Base-by-base conservation (phyloP, 2,888 invertebrate genomes). In the Andrena trimmerana region DNA sequence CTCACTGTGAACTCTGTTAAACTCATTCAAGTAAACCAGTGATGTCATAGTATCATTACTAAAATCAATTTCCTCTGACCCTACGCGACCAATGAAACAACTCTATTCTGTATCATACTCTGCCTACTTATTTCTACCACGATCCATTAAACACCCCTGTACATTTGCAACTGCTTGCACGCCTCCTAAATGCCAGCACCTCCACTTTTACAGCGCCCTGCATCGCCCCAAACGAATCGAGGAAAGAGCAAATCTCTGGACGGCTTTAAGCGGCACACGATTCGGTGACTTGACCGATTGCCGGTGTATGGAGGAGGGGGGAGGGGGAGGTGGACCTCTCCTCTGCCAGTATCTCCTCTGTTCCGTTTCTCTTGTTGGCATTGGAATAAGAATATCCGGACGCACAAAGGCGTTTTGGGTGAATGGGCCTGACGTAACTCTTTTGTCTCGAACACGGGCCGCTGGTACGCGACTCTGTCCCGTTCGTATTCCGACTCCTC, bases 361-460 rank as follows among this genome's bases (percentile, higher is more conserved):
- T 66, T 79, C 83, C 71, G 54, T 71, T 68, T 62, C 66, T 54
- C 77, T 73, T 66, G 73, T 66, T 78, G 77, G 76, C 78, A 86
- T 87, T 83, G 84, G 81, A 87, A 88, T 88, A 86, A 84, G 82
- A 89, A 86, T 86, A 83, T 84, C 83, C 76, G 60, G 81, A 85
- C 75, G 72, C 48, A 87, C 84, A 90, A 88, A 90, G 82, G 84
- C 83, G 68, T 85, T 86, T 88, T 87, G 77, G 78, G 83, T 86
- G 86, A 90, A 89, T 89, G 80, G 84, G 81, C 66, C 81, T 90
- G 90, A 89, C 89, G 89, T 90, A 91, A 91, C 87, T 86, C 90
- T 90, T 90, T 90, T 89, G 90, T 91, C 78, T 88, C 69, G 69
- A 85, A 75, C 86, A 79, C 81, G 82, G 81, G 67, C 81, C 84